Percentiles rank a stretch among this genome's conserved stretches.
phyloP scores from a whole-genome alignment of 2,888 invertebrate genomes.

The Thymelicus acteon region DNA sequence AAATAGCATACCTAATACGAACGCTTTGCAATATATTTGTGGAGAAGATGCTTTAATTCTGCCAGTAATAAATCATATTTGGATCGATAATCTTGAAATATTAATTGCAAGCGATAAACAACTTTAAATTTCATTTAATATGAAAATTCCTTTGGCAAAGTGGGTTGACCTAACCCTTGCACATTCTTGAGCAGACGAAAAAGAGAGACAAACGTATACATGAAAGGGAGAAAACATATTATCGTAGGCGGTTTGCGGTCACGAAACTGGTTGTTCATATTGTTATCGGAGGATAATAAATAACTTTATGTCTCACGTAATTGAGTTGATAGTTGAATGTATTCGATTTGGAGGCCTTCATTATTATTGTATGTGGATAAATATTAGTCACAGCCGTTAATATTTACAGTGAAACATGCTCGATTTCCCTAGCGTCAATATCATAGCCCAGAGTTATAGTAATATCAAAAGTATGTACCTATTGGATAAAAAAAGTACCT shows the following conservation, averaged over 20 bases:
- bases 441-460: not conserved
- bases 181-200: constrained; percentile 55
- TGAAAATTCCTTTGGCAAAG: constrained; percentile 46
- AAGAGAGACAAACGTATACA: constrained; percentile 53
- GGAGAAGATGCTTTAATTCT: too few relatives aligned
- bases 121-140: constrained; percentile 6
- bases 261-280: constrained; percentile 67
- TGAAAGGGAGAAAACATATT: constrained; percentile 47
- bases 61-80: not conserved
- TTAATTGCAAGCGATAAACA: not conserved
- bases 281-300: constrained; percentile 49
- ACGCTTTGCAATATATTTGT: too few relatives aligned
- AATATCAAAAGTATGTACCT: not conserved
- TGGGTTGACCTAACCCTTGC: constrained; percentile 67
- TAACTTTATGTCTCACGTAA: constrained; percentile 47
- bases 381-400: constrained; percentile 60
- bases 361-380: constrained; percentile 55
- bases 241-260: constrained; percentile 63
- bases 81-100: not conserved
- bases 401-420: constrained; percentile 14
- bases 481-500: too few relatives aligned
- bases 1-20: too few relatives aligned
- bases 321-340: constrained; percentile 53
- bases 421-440: constrained; percentile 7
- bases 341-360: constrained; percentile 43